A percentile compares a stretch with the other conserved stretches of the same genome.
Evolutionary conservation across 1,140 invertebrate species (phyloP).

Genomic region (Potamilus streckersoni): DNA sequence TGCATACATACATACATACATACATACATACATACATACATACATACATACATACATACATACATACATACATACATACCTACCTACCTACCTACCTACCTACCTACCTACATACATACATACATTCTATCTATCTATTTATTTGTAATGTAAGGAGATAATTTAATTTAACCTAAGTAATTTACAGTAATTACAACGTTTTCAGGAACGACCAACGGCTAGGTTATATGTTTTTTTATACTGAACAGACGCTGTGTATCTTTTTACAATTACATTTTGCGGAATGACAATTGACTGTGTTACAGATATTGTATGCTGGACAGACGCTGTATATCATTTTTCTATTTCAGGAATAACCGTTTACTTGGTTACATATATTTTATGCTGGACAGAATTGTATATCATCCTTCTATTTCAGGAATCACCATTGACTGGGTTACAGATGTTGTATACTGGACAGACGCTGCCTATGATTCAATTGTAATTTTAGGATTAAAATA

Average conservation of each 20-base stretch:
- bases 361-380: constrained; percentile 18
- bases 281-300: constrained; percentile 17
- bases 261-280: background rate
- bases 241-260: too few relatives aligned
- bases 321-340: too few relatives aligned
- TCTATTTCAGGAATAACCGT: constrained; percentile 10
- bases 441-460: constrained; percentile 30
- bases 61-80: too few relatives aligned
- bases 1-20: too few relatives aligned
- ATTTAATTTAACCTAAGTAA: too few relatives aligned
- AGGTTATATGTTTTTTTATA: constrained; percentile 11
- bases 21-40: too few relatives aligned
- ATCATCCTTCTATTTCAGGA: constrained; percentile 8
- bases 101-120: too few relatives aligned
- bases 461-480: constrained; percentile 31
- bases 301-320: background rate
- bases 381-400: constrained; percentile 26
- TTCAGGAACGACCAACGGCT: constrained; percentile 19
- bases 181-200: too few relatives aligned
- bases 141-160: too few relatives aligned
- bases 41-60: too few relatives aligned
- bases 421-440: constrained; percentile 22
- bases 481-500: constrained; percentile 5
- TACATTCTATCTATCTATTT: too few relatives aligned
- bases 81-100: too few relatives aligned